These are phyloP conservation scores for Andrena bucephala DNA, from an alignment of 2,888 invertebrate genomes.

Conservation along the genomic window DNA sequence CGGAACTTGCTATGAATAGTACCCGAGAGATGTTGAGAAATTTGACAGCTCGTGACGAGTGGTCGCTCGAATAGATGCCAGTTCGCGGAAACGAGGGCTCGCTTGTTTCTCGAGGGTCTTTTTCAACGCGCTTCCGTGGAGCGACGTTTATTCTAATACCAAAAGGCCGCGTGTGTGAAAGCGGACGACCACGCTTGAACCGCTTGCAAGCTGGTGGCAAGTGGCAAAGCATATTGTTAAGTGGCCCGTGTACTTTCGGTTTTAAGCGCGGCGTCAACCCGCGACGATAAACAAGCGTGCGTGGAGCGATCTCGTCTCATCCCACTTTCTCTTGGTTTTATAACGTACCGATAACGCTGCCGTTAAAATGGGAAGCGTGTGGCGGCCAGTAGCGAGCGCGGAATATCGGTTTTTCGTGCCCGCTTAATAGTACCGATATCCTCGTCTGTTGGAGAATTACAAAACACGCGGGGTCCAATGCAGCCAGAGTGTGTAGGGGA, in stretches of 20 bases:
- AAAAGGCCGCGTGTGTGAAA: not conserved
- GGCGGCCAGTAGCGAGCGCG: not conserved
- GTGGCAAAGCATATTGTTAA: slow-evolving; percentile 6
- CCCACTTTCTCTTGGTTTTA: slow-evolving; percentile 1
- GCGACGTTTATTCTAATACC: slow-evolving; percentile 44
- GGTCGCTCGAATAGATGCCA: slow-evolving; percentile 25
- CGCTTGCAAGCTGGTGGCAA: not conserved
- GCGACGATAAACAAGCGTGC: slow-evolving; percentile 16
- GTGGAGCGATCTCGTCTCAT: slow-evolving; percentile 11
- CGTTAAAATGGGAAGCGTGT: slow-evolving; percentile 14
- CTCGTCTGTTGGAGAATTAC: too few relatives aligned
- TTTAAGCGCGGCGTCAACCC: slow-evolving; percentile 15
- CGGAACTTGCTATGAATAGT: slow-evolving; percentile 60
- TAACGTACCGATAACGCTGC: slow-evolving; percentile 12
- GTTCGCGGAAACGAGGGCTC: slow-evolving; percentile 24
- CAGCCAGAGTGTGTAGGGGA: too few relatives aligned
- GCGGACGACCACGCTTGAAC: not conserved
- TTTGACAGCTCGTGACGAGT: slow-evolving; percentile 53
- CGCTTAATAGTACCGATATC: too few relatives aligned
- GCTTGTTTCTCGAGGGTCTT: slow-evolving; percentile 17
- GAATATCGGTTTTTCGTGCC: not conserved
- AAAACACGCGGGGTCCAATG: too few relatives aligned
- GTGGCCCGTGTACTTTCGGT: slow-evolving; percentile 17
- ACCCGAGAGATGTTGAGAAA: slow-evolving; percentile 27
- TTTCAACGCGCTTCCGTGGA: slow-evolving; percentile 11